Evolutionary conservation across 2,888 invertebrate species (phyloP), one percentile per base, ranked within the genome.

Genomic region (Tetragonula carbonaria): DNA sequence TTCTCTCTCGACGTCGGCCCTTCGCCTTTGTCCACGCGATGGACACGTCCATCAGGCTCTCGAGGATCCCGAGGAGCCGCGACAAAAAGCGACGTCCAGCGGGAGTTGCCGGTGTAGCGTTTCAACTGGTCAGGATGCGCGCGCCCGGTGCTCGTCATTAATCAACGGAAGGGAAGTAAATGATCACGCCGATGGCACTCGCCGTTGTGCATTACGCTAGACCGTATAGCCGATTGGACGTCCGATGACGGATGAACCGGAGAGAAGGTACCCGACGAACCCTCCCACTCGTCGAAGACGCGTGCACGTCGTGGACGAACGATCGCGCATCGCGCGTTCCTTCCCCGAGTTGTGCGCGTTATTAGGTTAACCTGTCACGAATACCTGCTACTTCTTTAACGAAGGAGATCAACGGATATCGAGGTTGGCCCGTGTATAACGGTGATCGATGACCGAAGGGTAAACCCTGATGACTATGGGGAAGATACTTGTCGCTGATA

Each of bases 231-330:
- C 84, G 89, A 91, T 90, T 91, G 90, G 87, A 85, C 84, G 88
- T 87, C 82, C 85, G 91, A 91, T 92, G 92, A 92, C 90, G 90
- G 88, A 91, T 91, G 92, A 92, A 88, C 87, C 87, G 88, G 90
- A 72, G 80, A 82, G 66, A 82, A 80, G 89, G 87, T 88, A 86
- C 82, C 86, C 77, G 80, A 38, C 38, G 38, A 38, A 45, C 45
- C 38, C 38, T 45, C 45, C 45, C 45, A 45, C 45, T 45, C 45
- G 45, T 11, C 45, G 45, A 45, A 70, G 70, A 79, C 80, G 65
- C 73, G 85, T 76, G 78, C 65, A 78, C 57, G 68, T 66, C 51
- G 68, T 78, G 68, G 77, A 78, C 55, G 68, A 65, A 71, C 66
- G 67, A 65, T 74, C n/a, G 23, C 23, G 23, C 23, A 23, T 23